Base-by-base conservation (phyloP, 2,888 invertebrate genomes). In the Parochlus steinenii region DNA sequence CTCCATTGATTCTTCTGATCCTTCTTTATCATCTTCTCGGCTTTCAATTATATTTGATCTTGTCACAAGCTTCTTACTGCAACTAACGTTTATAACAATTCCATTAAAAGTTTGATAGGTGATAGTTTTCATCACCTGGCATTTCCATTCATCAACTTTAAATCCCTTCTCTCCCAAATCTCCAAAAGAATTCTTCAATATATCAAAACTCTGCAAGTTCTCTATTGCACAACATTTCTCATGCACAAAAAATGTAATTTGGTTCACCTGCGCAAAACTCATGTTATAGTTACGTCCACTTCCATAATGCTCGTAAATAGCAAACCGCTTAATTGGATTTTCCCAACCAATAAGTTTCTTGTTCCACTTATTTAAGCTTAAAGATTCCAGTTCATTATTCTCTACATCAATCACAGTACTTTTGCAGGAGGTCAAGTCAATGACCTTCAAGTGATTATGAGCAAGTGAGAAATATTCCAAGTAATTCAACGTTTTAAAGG, bases 271-370 rank as follows among this genome's bases (percentile, higher is more conserved):
- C 14, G 6, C 11, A 20, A 34, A 34, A 5, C 28, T 22, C 18
- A 34, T 28, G 15, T 34, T 34, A 22, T 34, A 34, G 15, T 10
- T 12, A 6, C 28, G 34, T 22, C 28, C 28, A 20, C 22, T 28
- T 10, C 34, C 34, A 28, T 34, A 34, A 22, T 34, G 34, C 11
- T 34, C 34, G 19, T 34, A 28, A 14, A 34, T 7, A 19, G 24
- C 15, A 2, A 34, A 22, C 12, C 23, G 19, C 17, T 27, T 20
- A 1, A 34, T 16, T n/a, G 27, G 27, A 28, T 34, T 34, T 14
- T 22, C 34, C 28, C 34, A 28, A 12, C 28, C 34, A 1, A 28
- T 28, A 8, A 34, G 28, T 7, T 20, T 11, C 17, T 22, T 27
- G 2, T 27, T 34, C 34, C 34, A 34, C 12, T 34, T 34, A 22